Conservation (phyloP, 2,113 vertebrate genomes). For the Gymnocephalus cernua region DNA sequence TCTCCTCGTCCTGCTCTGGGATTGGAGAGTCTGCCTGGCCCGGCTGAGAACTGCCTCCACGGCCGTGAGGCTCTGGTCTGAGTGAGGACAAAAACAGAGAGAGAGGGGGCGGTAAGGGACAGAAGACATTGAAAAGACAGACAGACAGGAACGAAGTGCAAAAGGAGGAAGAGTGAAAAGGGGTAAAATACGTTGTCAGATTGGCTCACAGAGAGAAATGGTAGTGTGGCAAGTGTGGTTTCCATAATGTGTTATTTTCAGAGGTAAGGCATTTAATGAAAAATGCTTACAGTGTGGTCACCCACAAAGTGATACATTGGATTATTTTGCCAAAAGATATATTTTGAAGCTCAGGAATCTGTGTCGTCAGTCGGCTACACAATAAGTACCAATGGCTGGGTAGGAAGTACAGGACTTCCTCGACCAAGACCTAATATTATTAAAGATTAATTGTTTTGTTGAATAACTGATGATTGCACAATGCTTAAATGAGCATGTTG, state of each 20-base stretch:
- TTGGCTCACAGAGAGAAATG: neutral
- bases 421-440: constrained; percentile 43
- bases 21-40: constrained; percentile 88
- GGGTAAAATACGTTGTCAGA: constrained; percentile 1
- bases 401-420: constrained; percentile 2
- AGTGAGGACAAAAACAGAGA: constrained; percentile 42
- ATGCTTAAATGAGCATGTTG: constrained; percentile 36
- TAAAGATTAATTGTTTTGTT: constrained; percentile 49
- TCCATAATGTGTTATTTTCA: neutral
- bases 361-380: neutral
- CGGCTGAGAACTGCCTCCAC: constrained; percentile 84
- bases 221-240: neutral
- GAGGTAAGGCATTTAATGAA: neutral
- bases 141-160: neutral
- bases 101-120: neutral
- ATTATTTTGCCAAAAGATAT: neutral
- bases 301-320: neutral
- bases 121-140: neutral
- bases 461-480: constrained; percentile 38
- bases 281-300: neutral
- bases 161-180: neutral
- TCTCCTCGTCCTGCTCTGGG: constrained; percentile 96
- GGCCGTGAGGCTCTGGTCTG: constrained; percentile 89
- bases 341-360: neutral
- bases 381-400: neutral